Base-by-base conservation (phyloP, 2,113 vertebrate species). In the Coregonus clupeaformis region DNA sequence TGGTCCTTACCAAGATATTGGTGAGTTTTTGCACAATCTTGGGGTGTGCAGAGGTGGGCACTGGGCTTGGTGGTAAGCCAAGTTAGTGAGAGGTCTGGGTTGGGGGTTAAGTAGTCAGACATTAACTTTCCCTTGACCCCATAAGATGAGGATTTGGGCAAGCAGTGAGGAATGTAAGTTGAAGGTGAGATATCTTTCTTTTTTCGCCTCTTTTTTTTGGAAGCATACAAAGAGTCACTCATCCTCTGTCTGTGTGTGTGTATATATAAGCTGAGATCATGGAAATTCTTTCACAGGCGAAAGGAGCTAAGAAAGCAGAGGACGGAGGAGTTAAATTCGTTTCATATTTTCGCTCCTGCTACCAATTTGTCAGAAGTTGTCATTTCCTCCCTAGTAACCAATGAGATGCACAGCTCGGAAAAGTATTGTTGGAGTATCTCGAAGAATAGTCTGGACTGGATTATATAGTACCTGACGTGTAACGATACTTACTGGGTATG, bases 161-260 rank as follows among this genome's bases (percentile, higher is more conserved):
- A 81, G 65, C 69, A 74, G 90, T 93, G 93, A 90, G 92, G 91
- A 93, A 93, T 93, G 86, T 93, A 52, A 85, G 81, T 85, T 16
- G 84, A 86, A 83, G 88, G 92, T 92, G 92, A 91, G 91, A 94
- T 47, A 76, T 88, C 78, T 74, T 75, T 76, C 68, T 65, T 77
- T 79, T 74, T 81, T 82, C 80, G 72, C 72, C 68, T 69, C 12
- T 1, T 73, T 73, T 77, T 68, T 68, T 74, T 64, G 74, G 85
- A 75, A 79, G 79, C 78, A 69, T 78, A 78, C 80, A 83, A 73
- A 77, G 74, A 75, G 62, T 77, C 49, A 68, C 52, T 85, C 49
- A 76, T 22, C 47, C 18, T 4, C 14, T 18, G 18, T 63, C 67
- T 22, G 32, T 62, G 20, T 57, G 45, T 75, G 13, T 59, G 20